These are phyloP conservation scores for Lagorchestes hirsutus DNA, from an alignment of 2,797 vertebrate species.

Conservation along the genomic window DNA sequence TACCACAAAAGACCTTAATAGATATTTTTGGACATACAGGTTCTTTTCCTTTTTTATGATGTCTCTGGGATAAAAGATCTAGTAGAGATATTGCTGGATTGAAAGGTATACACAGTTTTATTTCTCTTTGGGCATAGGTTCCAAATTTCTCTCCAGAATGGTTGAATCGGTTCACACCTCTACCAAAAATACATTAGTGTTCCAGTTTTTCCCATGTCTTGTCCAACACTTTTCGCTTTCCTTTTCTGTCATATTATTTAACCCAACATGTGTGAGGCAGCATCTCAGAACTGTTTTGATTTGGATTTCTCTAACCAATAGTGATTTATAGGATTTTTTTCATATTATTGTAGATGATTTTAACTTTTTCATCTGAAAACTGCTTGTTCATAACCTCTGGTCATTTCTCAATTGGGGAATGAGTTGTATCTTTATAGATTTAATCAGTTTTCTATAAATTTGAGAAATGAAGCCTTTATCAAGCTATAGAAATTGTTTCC, in stretches of 20 bases:
- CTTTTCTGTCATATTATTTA: neutral
- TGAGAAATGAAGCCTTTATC: neutral
- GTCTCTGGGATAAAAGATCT: neutral
- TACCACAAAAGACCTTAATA: neutral
- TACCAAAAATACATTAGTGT: neutral
- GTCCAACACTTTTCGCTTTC: neutral
- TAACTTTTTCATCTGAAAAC: neutral
- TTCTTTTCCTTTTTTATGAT: neutral
- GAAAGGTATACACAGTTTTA: rapidly evolving
- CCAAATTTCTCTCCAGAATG: neutral
- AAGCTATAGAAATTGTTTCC: neutral
- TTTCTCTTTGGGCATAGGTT: neutral
- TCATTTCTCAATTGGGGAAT: neutral
- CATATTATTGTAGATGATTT: neutral
- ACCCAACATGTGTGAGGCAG: neutral
- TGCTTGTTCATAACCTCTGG: neutral
- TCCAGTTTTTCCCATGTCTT: neutral
- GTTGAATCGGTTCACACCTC: neutral
- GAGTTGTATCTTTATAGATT: neutral
- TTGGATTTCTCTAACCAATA: neutral
- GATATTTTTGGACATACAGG: neutral
- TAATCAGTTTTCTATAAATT: neutral
- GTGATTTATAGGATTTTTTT: neutral
- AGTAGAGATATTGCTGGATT: neutral
- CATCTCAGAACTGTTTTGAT: neutral